phyloP scores from a whole-genome alignment of 1,140 invertebrate genomes.

The Caenorhabditis elegans region WBcel235 BX284606.5:10827001-10827500 shows the following conservation, averaged over 20 bases:
- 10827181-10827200: neutral
- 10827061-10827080: conserved; percentile 57
- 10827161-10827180: neutral
- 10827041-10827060: conserved; percentile 63
- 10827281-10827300: neutral
- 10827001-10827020: conserved; percentile 63
- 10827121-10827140: neutral
- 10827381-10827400: neutral
- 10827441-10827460: conserved; percentile 32
- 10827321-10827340: neutral
- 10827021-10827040: conserved; percentile 64
- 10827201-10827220: neutral
- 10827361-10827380: neutral
- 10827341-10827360: neutral
- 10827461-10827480: conserved; percentile 37
- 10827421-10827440: conserved; percentile 31
- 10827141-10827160: neutral
- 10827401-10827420: conserved; percentile 47
- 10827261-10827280: neutral
- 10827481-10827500: conserved; percentile 55
- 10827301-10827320: neutral
- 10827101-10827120: conserved; percentile 4
- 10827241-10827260: conserved; percentile 4
- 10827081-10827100: conserved; percentile 51
- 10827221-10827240: conserved; percentile 1